phyloP scores from a whole-genome alignment of 2,888 invertebrate species.

The Drosophila atroscutellata region DNA sequence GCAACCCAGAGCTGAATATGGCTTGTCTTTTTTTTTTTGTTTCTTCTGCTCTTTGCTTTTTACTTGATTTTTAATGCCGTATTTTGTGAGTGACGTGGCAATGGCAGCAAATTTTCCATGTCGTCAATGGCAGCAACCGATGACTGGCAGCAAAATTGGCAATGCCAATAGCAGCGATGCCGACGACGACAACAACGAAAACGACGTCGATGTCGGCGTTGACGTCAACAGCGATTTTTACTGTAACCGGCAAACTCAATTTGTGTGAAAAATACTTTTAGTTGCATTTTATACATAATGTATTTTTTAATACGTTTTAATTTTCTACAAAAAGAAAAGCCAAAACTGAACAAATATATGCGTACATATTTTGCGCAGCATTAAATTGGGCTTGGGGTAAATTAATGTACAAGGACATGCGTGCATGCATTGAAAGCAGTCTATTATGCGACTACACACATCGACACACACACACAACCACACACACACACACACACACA shows the following conservation, averaged over 20 bases:
- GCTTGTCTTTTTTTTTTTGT: conserved; percentile 39
- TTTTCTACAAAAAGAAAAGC: conserved; percentile 27
- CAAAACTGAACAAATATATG: too few species aligned
- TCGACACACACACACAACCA: neutral
- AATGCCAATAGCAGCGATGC: conserved; percentile 68
- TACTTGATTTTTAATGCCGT: conserved; percentile 46
- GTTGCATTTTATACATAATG: conserved; percentile 71
- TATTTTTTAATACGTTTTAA: conserved; percentile 57
- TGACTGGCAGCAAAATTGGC: conserved; percentile 80
- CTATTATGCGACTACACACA: conserved; percentile 57
- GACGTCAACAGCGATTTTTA: conserved; percentile 36
- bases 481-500: neutral
- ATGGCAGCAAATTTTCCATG: conserved; percentile 78
- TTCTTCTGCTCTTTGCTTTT: conserved; percentile 6
- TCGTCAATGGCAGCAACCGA: conserved; percentile 71
- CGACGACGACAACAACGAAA: conserved; percentile 13
- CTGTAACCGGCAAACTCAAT: conserved; percentile 66
- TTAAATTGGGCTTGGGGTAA: conserved; percentile 55
- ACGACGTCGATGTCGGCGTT: conserved; percentile 8
- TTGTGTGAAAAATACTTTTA: conserved; percentile 77
- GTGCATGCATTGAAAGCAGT: conserved; percentile 67
- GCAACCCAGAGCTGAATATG: conserved; percentile 33
- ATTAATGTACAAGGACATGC: conserved; percentile 69
- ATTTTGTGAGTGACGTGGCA: conserved; percentile 74
- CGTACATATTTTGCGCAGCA: conserved; percentile 35